Percentiles rank a stretch among this genome's conserved stretches.
Evolutionary conservation across 2,797 vertebrate genomes (phyloP).

Genomic region (Peromyscus melanophrys): DNA sequence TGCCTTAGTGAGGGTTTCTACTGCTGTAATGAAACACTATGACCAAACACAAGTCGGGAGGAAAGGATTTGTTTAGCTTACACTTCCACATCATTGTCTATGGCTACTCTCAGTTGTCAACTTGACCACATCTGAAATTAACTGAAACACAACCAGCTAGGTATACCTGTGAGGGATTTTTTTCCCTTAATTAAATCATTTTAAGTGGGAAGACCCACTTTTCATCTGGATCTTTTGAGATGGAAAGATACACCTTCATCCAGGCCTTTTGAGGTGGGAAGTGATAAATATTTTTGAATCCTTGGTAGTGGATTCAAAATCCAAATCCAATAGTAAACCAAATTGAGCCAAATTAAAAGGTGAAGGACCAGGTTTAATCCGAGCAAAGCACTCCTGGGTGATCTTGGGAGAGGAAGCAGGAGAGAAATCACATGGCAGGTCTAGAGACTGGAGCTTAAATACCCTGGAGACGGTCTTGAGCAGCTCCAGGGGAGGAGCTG

Average conservation of each 20-base stretch:
- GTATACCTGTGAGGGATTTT: background rate
- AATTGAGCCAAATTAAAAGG: too few relatives aligned
- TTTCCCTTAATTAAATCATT: background rate
- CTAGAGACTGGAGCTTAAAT: too few relatives aligned
- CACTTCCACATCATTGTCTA: background rate
- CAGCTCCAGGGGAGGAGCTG: too few relatives aligned
- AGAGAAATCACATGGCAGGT: too few relatives aligned
- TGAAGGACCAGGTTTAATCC: too few relatives aligned
- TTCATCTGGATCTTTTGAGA: background rate
- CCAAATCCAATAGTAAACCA: too few relatives aligned
- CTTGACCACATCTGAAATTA: background rate
- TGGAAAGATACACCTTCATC: background rate
- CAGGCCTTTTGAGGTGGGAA: background rate
- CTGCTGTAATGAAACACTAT: background rate
- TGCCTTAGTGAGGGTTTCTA: background rate
- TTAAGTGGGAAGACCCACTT: background rate
- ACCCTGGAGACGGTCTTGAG: too few relatives aligned
- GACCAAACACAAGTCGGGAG: background rate
- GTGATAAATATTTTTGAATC: too few relatives aligned
- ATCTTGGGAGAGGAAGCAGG: too few relatives aligned
- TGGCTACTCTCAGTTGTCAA: background rate
- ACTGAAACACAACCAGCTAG: background rate
- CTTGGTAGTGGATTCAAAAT: too few relatives aligned
- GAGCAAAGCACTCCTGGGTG: too few relatives aligned
- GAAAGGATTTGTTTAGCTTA: background rate